These are phyloP conservation scores for Scolopax bukidnonensis DNA, from an alignment of 2,797 vertebrate genomes.

Conservation along the genomic window DNA sequence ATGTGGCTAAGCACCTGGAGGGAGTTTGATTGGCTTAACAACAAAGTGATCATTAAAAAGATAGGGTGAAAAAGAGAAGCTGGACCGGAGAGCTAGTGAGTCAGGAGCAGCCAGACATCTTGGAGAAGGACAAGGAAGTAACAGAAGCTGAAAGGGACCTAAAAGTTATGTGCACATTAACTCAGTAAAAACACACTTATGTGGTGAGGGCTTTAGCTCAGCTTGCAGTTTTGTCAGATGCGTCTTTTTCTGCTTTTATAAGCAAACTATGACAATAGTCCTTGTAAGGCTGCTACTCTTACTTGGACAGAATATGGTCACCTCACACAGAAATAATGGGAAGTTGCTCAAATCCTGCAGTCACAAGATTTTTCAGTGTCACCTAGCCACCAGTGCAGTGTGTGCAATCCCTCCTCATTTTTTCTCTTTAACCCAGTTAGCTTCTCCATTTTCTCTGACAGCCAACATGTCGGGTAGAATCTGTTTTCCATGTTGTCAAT, in stretches of 20 bases:
- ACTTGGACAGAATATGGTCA: not conserved
- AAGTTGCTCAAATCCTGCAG: not conserved
- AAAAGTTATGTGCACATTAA: not conserved
- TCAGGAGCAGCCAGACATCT: not conserved
- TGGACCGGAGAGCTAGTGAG: not conserved
- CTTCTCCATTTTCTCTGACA: slow-evolving; percentile 44
- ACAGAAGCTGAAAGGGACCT: not conserved
- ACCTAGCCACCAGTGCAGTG: not conserved
- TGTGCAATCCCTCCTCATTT: not conserved
- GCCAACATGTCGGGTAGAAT: slow-evolving; percentile 32
- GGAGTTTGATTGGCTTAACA: not conserved
- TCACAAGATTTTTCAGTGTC: not conserved
- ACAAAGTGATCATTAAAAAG: not conserved
- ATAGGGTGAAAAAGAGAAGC: not conserved
- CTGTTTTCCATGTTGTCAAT: slow-evolving; percentile 13
- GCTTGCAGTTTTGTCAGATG: not conserved
- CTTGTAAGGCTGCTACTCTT: not conserved
- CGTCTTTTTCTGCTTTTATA: not conserved
- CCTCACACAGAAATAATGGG: not conserved
- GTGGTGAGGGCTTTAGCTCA: not conserved
- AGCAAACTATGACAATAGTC: not conserved
- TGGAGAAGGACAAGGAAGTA: not conserved
- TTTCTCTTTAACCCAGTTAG: not conserved
- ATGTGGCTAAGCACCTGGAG: not conserved
- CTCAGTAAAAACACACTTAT: not conserved